Evolutionary conservation across 2,113 vertebrate genomes (phyloP), one percentile per base, ranked within the genome.

Genomic region (Kryptolebias marmoratus): DNA sequence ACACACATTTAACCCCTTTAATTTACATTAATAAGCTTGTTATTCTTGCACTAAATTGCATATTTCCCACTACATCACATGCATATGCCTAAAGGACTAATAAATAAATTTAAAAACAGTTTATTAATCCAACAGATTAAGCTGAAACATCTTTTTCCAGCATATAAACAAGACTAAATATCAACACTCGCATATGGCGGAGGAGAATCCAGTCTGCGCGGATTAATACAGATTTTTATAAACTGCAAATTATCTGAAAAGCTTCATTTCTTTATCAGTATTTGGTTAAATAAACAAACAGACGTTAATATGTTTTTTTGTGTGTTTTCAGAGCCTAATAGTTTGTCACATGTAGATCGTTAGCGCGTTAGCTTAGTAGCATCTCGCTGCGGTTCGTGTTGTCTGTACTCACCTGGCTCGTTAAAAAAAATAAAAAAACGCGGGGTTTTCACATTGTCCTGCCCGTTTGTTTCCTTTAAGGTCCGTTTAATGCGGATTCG

Each of bases 391-490:
- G 30, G 30, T 32, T 47, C 32, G n/a, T 39, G 32, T 32, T 31
- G 4, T 39, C 22, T 2, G 6, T 61, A 91, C 91, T 90, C 82
- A 92, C 91, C 80, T 18, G 65, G 49, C 10, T 30, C 31, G 49
- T 22, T 22, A 22, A 22, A 22, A 22, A 22, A 22, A 1, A 42
- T 5, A n/a, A 54, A 5, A 11, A 16, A 27, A 6, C 18, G 27
- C 48, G 10, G 31, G 0, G 1, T 14, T 53, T 36, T n/a, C 64
- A 22, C 39, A 28, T 30, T 59, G 13, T 27, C 10, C 7, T 28
- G 3, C 2, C 3, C 10, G 7, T 65, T 1, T 44, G 7, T 49
- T 1, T 36, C 11, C 16, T 45, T 44, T 62, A 60, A 11, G 22
- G 52, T 49, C 68, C 65, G 58, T 22, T 27, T 72, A 12, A 7